Conservation (phyloP, 2,797 vertebrate species). For the Artibeus lituratus region DNA sequence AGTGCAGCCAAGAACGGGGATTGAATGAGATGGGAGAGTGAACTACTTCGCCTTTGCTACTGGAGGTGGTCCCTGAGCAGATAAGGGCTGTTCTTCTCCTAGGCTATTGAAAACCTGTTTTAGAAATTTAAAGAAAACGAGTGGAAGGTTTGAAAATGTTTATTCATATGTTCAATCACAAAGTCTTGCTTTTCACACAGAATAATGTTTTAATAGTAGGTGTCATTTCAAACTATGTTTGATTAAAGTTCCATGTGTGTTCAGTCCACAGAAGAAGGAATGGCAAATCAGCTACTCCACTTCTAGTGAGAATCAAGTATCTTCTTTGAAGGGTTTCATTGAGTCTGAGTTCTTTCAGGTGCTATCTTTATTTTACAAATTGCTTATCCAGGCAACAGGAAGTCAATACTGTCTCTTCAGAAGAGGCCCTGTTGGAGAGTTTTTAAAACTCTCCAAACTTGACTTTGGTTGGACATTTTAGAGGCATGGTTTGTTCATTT, state of each 20-base stretch:
- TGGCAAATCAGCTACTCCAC: background rate
- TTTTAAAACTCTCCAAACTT: constrained; percentile 39
- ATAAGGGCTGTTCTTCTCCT: constrained; percentile 1
- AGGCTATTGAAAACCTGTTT: constrained; percentile 10
- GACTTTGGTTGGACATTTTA: constrained; percentile 40
- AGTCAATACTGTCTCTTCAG: background rate
- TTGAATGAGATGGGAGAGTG: constrained; percentile 35
- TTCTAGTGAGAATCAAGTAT: constrained; percentile 37
- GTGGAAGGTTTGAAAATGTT: background rate
- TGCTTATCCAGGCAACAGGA: background rate
- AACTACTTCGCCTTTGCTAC: background rate
- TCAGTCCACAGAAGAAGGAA: background rate
- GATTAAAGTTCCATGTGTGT: constrained; percentile 35
- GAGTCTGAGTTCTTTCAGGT: constrained; percentile 10
- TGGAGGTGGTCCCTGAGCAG: constrained; percentile 17
- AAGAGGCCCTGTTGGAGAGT: background rate
- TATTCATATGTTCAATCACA: constrained; percentile 5
- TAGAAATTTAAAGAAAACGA: constrained; percentile 42
- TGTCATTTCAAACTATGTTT: constrained; percentile 54
- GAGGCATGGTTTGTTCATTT: constrained; percentile 39
- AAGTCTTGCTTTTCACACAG: constrained; percentile 21
- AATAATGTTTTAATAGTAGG: constrained; percentile 53
- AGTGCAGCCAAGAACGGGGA: constrained; percentile 11
- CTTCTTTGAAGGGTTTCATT: background rate
- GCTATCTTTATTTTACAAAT: constrained; percentile 31